These are phyloP conservation scores for Drosophila prolongata DNA, from an alignment of 2,888 invertebrate species.

Conservation along the genomic window DNA sequence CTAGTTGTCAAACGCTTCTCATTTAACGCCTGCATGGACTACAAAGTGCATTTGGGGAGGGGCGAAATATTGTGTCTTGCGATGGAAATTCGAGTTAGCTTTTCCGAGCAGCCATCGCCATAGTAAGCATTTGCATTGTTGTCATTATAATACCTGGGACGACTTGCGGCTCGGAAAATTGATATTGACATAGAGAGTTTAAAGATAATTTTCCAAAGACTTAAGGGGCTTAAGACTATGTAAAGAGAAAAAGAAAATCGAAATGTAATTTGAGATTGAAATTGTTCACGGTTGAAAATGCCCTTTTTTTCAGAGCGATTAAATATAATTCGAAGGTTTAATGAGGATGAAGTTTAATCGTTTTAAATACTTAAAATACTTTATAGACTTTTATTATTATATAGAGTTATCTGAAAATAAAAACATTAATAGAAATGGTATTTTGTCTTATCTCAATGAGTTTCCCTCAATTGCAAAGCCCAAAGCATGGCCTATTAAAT, in stretches of 20 bases:
- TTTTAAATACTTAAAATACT: too few species aligned
- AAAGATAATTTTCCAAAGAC: slow-evolving; percentile 25
- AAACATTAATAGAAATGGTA: not conserved
- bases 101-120: slow-evolving; percentile 40
- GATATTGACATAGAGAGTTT: slow-evolving; percentile 34
- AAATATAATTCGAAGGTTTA: not conserved
- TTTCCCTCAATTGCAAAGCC: not conserved
- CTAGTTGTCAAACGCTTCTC: slow-evolving; percentile 69
- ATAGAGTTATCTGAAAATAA: not conserved
- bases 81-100: slow-evolving; percentile 32
- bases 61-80: slow-evolving; percentile 22
- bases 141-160: slow-evolving; percentile 41
- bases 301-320: not conserved
- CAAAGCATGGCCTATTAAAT: not conserved
- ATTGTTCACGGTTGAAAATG: not conserved
- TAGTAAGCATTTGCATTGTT: slow-evolving; percentile 50
- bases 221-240: slow-evolving; percentile 1
- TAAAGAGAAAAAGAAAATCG: not conserved
- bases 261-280: not conserved
- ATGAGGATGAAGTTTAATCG: not conserved
- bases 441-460: not conserved
- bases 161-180: slow-evolving; percentile 12
- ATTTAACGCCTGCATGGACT: slow-evolving; percentile 68
- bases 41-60: slow-evolving; percentile 13
- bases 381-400: too few species aligned